Evolutionary conservation across 2,113 vertebrate genomes (phyloP).

Genomic region (Seriola dumerili): DNA sequence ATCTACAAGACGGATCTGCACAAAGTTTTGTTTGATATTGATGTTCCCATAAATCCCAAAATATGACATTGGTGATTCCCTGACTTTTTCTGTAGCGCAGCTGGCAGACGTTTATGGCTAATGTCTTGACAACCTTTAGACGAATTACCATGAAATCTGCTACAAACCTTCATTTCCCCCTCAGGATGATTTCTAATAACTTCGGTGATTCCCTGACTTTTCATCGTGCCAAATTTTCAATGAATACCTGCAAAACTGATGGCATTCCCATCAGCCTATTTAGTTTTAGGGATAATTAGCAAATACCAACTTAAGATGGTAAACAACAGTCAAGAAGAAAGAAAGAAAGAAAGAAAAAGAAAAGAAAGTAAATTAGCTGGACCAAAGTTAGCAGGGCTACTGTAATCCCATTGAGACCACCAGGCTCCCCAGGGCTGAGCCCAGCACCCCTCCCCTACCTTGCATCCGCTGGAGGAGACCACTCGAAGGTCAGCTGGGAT

Average conservation of each 20-base stretch:
- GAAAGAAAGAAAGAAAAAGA: background rate
- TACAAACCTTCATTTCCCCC: background rate
- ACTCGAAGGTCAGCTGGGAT: conserved; percentile 92
- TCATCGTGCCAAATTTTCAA: background rate
- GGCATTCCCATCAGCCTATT: background rate
- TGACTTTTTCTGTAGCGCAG: background rate
- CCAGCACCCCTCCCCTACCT: conserved; percentile 79
- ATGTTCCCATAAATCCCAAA: background rate
- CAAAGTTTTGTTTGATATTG: background rate
- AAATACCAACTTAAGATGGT: no score
- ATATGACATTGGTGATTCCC: background rate
- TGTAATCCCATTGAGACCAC: conserved; percentile 23
- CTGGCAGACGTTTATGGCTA: background rate
- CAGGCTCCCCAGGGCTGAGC: background rate
- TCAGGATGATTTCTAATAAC: background rate
- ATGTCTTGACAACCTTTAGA: background rate
- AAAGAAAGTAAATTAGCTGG: background rate
- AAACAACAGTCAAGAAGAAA: no score
- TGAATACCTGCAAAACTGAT: background rate
- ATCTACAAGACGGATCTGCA: background rate
- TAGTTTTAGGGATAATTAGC: no score
- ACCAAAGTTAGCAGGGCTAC: background rate
- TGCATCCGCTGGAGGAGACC: conserved; percentile 89
- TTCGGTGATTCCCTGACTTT: background rate
- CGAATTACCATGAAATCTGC: background rate